Evolutionary conservation across 2,113 vertebrate species (phyloP).

Genomic region (Nansenia antarctica): DNA sequence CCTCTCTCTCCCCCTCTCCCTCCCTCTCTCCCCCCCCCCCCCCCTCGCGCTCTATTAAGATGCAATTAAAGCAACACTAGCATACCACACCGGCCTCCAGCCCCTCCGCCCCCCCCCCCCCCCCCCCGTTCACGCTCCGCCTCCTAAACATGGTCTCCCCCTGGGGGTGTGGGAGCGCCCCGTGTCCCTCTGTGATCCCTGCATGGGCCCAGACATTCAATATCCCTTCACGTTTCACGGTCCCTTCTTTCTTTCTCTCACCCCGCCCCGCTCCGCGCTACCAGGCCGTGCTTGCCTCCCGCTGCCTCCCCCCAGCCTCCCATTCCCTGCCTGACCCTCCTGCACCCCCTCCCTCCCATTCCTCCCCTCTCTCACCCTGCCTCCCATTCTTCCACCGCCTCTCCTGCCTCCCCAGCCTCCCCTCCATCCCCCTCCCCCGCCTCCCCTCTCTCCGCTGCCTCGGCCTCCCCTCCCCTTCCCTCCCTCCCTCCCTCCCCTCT

Average conservation of each 20-base stretch:
- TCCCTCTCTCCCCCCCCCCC: constrained; percentile 5
- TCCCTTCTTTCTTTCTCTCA: neutral
- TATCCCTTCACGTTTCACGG: neutral
- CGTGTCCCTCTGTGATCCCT: neutral
- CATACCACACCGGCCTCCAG: no score
- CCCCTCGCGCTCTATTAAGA: neutral
- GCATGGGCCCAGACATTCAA: neutral
- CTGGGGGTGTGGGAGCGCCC: constrained; percentile 10
- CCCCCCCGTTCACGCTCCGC: neutral
- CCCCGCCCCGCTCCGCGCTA: no score
- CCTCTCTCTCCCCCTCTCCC: neutral
- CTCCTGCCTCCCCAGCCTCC: neutral
- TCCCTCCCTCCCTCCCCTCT: neutral
- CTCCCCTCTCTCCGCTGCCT: no score
- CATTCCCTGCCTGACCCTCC: no score
- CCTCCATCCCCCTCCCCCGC: no score
- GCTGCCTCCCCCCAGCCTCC: no score
- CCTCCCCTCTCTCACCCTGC: no score
- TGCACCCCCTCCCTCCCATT: no score
- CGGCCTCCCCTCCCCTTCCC: neutral
- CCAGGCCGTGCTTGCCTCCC: no score
- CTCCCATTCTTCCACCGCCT: neutral
- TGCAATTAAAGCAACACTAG: neutral
- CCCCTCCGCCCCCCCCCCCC: neutral
- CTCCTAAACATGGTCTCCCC: constrained; percentile 24